Conservation (phyloP, 1,140 invertebrate genomes). For the Euwallacea similis region DNA sequence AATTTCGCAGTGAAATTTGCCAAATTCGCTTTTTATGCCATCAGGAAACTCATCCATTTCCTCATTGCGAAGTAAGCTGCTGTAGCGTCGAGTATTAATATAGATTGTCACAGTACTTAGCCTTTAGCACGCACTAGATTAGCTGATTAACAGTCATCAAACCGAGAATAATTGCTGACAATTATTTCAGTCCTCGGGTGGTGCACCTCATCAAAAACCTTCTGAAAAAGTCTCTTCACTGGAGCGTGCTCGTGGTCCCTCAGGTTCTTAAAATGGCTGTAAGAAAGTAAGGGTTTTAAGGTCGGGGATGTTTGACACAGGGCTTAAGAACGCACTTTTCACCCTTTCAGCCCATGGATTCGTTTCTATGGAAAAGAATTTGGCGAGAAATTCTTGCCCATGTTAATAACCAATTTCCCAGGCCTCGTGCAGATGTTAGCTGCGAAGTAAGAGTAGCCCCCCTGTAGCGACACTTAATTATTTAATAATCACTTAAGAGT, state of each 20-base stretch:
- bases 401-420: constrained; percentile 9
- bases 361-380: constrained; percentile 3
- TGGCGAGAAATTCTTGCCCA: constrained; percentile 10
- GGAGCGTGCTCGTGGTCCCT: constrained; percentile 16
- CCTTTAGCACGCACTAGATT: not conserved
- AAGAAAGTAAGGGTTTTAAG: constrained; percentile 21
- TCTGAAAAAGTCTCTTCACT: constrained; percentile 12
- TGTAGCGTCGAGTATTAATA: constrained; percentile 8
- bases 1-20: constrained; percentile 7
- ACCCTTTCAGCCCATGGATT: constrained; percentile 25
- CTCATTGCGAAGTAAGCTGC: constrained; percentile 20
- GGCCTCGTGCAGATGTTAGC: constrained; percentile 2
- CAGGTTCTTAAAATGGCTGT: constrained; percentile 6
- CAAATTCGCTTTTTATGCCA: not conserved
- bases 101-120: not conserved
- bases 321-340: no score
- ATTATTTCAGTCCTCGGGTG: constrained; percentile 28
- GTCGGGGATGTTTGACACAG: not conserved
- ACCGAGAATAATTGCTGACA: not conserved
- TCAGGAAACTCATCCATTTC: constrained; percentile 10
- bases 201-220: constrained; percentile 11
- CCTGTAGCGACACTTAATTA: no score
- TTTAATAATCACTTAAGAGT: no score
- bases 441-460: constrained; percentile 23
- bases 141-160: not conserved